These are phyloP conservation scores for Drosophila littoralis DNA, from an alignment of 1,140 invertebrate species.

Conservation along the genomic window DNA sequence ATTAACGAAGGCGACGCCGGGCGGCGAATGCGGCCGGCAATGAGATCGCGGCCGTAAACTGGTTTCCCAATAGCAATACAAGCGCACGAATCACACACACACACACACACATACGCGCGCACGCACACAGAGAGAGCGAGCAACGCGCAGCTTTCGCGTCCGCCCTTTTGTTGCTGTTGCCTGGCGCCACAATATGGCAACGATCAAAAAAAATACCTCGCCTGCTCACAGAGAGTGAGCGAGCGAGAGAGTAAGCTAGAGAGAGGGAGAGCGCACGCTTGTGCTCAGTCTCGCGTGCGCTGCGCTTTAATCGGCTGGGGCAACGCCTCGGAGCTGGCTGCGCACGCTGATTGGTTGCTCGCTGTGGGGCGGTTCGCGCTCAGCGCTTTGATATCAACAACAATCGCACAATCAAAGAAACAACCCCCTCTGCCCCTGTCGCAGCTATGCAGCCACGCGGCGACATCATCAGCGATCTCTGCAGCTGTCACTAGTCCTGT, in stretches of 20 bases:
- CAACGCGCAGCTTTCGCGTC: conserved; percentile 72
- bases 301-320: conserved; percentile 62
- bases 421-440: conserved; percentile 20
- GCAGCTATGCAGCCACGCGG: conserved; percentile 1
- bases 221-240: conserved; percentile 11
- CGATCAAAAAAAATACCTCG: conserved; percentile 62
- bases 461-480: conserved; percentile 49
- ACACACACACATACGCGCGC: conserved; percentile 17
- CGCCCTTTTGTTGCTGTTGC: conserved; percentile 62
- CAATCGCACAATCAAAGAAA: conserved; percentile 23
- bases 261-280: neutral
- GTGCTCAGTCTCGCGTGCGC: conserved; percentile 15
- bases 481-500: conserved; percentile 57
- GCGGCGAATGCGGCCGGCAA: conserved; percentile 65
- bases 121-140: conserved; percentile 24
- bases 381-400: conserved; percentile 62
- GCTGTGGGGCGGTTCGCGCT: conserved; percentile 56
- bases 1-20: conserved; percentile 78
- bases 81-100: conserved; percentile 16
- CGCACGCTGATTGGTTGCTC: conserved; percentile 62
- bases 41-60: conserved; percentile 75
- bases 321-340: conserved; percentile 41
- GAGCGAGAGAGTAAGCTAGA: conserved; percentile 29
- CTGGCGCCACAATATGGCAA: conserved; percentile 73
- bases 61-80: conserved; percentile 56